Evolutionary conservation across 1,140 invertebrate species (phyloP).

Genomic region (Caenorhabditis tropicalis): DNA sequence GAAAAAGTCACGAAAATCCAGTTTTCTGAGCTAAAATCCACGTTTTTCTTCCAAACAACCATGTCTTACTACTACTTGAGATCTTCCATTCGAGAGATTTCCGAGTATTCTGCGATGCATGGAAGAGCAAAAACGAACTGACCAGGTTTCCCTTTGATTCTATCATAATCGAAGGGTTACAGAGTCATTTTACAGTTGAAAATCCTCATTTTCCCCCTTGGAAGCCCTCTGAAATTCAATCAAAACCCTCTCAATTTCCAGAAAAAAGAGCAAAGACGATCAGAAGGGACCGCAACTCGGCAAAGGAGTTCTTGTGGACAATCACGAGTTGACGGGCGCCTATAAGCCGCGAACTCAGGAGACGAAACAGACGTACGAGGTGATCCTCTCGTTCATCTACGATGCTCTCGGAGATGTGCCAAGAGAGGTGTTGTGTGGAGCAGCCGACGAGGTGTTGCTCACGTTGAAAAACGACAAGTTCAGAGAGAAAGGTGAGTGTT

Average conservation of each 20-base stretch:
- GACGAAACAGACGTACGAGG: constrained; percentile 94
- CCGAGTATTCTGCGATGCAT: constrained; percentile 30
- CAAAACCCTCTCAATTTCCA: constrained; percentile 74
- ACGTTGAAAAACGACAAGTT: constrained; percentile 93
- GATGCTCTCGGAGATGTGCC: constrained; percentile 95
- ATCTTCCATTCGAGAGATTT: neutral
- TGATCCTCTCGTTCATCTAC: constrained; percentile 93
- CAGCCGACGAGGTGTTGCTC: constrained; percentile 94
- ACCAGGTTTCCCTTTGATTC: neutral
- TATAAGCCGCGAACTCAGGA: constrained; percentile 97
- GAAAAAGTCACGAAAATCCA: neutral
- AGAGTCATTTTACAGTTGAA: neutral
- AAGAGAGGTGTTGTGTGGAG: constrained; percentile 92
- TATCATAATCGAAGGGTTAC: neutral
- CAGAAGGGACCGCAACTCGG: constrained; percentile 79
- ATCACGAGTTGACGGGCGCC: constrained; percentile 90
- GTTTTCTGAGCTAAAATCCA: neutral
- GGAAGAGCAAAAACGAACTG: neutral
- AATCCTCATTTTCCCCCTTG: constrained; percentile 59
- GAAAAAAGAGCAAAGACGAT: constrained; percentile 77
- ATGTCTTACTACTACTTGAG: constrained; percentile 27
- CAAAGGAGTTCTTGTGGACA: constrained; percentile 77
- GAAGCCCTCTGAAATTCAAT: no score
- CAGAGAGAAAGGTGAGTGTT: constrained; percentile 76
- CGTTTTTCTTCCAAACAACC: neutral